These are phyloP conservation scores for Bos javanicus DNA, from an alignment of 2,113 vertebrate genomes.

Conservation along the genomic window DNA sequence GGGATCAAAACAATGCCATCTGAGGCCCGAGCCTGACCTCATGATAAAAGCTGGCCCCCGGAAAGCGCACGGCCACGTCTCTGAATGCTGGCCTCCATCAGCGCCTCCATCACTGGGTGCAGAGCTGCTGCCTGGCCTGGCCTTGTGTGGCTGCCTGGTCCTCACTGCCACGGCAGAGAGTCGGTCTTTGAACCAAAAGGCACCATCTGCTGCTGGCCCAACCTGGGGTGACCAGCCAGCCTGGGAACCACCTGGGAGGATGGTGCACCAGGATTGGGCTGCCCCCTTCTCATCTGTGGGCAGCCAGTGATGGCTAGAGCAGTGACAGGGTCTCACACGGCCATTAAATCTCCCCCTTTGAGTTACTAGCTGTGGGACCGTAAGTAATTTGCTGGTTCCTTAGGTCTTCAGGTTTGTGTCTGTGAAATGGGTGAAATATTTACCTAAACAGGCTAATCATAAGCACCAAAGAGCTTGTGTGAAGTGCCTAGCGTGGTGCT, in stretches of 20 bases:
- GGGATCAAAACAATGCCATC: not conserved
- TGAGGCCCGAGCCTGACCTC: not conserved
- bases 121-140: not conserved
- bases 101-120: too few relatives aligned
- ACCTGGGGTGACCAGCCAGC: not conserved
- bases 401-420: not conserved
- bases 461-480: not conserved
- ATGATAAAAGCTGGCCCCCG: not conserved
- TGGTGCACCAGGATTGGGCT: not conserved
- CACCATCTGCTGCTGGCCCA: not conserved
- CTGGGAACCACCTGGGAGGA: not conserved
- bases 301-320: not conserved
- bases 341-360: not conserved
- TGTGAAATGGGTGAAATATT: not conserved
- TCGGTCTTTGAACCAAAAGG: not conserved
- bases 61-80: rapidly evolving
- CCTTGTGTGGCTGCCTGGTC: not conserved
- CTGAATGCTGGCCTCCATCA: not conserved
- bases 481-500: not conserved
- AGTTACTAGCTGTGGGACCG: not conserved
- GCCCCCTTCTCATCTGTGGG: not conserved
- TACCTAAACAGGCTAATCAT: not conserved
- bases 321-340: not conserved
- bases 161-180: not conserved
- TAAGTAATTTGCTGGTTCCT: not conserved